Evolutionary conservation across 2,797 vertebrate genomes (phyloP).

Genomic region (Neostethus bicornis): DNA sequence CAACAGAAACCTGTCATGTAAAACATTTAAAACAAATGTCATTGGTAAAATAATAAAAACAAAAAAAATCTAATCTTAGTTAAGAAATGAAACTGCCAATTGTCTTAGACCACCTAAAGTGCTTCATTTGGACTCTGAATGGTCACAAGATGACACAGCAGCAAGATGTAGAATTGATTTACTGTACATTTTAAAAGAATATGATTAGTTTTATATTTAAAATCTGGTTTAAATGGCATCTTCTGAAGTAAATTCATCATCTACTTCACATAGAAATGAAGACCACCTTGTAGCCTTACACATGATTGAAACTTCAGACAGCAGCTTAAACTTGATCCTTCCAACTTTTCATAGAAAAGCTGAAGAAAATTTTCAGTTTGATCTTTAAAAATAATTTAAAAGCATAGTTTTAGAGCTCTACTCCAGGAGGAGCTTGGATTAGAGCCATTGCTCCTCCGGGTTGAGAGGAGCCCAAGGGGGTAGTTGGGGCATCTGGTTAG

Average conservation of each 20-base stretch:
- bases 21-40: not conserved
- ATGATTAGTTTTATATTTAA: constrained; percentile 1
- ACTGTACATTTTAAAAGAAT: constrained; percentile 10
- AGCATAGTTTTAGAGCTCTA: too few relatives aligned
- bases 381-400: not conserved
- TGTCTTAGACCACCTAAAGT: constrained; percentile 48
- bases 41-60: constrained; percentile 8
- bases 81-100: not conserved
- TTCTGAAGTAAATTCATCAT: not conserved
- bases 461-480: too few relatives aligned
- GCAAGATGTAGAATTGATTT: not conserved
- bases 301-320: constrained; percentile 12
- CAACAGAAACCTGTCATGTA: not conserved
- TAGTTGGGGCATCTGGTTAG: too few relatives aligned
- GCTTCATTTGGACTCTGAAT: constrained; percentile 42
- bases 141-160: constrained; percentile 3
- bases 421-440: too few relatives aligned
- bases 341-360: constrained; percentile 19
- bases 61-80: not conserved
- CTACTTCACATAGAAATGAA: not conserved
- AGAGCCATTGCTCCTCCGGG: too few relatives aligned
- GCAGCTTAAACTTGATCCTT: constrained; percentile 2
- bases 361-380: constrained; percentile 7
- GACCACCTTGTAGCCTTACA: not conserved
- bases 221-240: constrained; percentile 3